Percentiles rank a stretch among this genome's conserved stretches.
These are phyloP conservation scores for Pseudopipra pipra DNA, from an alignment of 2,113 vertebrate species.

Conservation along the genomic window DNA sequence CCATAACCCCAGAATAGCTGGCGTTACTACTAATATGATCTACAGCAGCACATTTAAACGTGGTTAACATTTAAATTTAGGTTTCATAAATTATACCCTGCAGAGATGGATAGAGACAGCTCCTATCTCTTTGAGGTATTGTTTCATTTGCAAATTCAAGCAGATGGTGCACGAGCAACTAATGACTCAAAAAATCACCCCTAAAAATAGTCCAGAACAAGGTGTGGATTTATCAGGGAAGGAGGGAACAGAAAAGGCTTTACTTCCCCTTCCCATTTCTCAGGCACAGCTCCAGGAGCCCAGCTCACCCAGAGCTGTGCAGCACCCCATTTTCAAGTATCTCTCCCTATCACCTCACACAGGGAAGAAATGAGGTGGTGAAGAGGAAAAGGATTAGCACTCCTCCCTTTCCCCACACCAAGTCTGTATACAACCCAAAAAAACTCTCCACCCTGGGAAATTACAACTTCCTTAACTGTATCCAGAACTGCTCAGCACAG, in stretches of 20 bases:
- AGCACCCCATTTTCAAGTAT: background rate
- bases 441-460: background rate
- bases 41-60: constrained; percentile 58
- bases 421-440: background rate
- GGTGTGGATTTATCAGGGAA: constrained; percentile 46
- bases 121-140: constrained; percentile 68
- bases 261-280: background rate
- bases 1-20: constrained; percentile 55
- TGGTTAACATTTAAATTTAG: constrained; percentile 66
- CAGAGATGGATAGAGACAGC: constrained; percentile 62
- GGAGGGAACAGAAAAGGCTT: background rate
- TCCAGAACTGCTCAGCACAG: background rate
- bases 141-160: constrained; percentile 68
- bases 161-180: constrained; percentile 64
- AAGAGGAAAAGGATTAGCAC: background rate
- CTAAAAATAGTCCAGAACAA: constrained; percentile 68
- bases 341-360: background rate
- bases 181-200: constrained; percentile 67
- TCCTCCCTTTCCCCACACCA: background rate
- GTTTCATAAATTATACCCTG: constrained; percentile 63
- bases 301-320: rapidly evolving
- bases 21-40: constrained; percentile 59
- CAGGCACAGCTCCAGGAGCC: background rate
- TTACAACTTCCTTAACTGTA: background rate
- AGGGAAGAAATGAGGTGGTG: background rate